Percentiles rank a stretch among this genome's conserved stretches.
Evolutionary conservation across 2,113 vertebrate genomes (phyloP).

Genomic region (Pseudorectes ferrugineus): DNA sequence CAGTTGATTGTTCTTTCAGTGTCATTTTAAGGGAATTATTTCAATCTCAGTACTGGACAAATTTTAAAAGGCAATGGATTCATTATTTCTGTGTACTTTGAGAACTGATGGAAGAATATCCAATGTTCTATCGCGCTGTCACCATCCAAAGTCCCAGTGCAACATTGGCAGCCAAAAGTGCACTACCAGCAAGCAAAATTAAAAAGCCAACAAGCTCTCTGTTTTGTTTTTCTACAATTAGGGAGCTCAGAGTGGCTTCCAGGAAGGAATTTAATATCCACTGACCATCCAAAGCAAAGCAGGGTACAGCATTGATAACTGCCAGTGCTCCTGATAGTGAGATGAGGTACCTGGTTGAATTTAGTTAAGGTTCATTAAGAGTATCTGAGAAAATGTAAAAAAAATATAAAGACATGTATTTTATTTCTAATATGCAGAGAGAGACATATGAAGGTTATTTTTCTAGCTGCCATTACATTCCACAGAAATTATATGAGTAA

Average conservation of each 20-base stretch:
- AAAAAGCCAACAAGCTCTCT: slow-evolving; percentile 93
- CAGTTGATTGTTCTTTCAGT: neutral
- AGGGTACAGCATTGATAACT: slow-evolving; percentile 96
- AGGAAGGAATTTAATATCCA: slow-evolving; percentile 97
- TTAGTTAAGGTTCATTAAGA: slow-evolving; percentile 62
- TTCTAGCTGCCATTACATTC: neutral
- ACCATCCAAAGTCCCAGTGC: slow-evolving; percentile 98
- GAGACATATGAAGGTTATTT: neutral
- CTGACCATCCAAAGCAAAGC: slow-evolving; percentile 95
- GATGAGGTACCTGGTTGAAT: slow-evolving; percentile 84
- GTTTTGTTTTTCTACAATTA: slow-evolving; percentile 86
- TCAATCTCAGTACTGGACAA: slow-evolving; percentile 4
- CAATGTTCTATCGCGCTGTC: slow-evolving; percentile 82
- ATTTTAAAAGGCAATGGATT: slow-evolving; percentile 28
- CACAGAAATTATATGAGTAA: neutral
- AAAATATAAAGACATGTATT: neutral
- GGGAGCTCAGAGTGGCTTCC: slow-evolving; percentile 87
- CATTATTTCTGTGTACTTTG: neutral
- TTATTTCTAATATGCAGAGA: neutral
- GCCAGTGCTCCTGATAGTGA: slow-evolving; percentile 94
- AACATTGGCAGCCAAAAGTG: slow-evolving; percentile 93
- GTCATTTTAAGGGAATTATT: slow-evolving; percentile 56
- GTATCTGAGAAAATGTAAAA: neutral
- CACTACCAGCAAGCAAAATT: slow-evolving; percentile 90
- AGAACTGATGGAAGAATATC: neutral